phyloP scores from a whole-genome alignment of 2,113 vertebrate genomes.

The Melierax canorus region DNA sequence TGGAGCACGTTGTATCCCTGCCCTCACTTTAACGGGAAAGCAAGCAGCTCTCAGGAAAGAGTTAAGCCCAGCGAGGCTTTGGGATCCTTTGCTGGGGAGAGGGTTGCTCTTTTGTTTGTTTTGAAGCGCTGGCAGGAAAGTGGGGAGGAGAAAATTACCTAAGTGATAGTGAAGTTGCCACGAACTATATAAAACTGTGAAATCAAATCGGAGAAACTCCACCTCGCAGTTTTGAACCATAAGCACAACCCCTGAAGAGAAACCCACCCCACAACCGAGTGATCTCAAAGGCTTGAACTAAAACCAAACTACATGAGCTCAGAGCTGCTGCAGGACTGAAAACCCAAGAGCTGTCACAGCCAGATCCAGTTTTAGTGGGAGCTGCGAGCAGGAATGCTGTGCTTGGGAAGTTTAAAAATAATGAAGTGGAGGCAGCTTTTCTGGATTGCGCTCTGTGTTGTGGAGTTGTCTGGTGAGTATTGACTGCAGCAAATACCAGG shows the following conservation, averaged over 20 bases:
- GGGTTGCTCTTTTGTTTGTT: constrained; percentile 44
- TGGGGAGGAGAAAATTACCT: constrained; percentile 66
- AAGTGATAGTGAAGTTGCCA: constrained; percentile 60
- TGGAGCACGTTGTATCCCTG: neutral
- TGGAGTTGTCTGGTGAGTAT: constrained; percentile 69
- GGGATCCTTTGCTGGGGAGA: constrained; percentile 52
- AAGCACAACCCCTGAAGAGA: constrained; percentile 55
- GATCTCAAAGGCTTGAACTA: constrained; percentile 52
- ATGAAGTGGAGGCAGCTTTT: constrained; percentile 55
- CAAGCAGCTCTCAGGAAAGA: constrained; percentile 49
- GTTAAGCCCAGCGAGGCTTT: constrained; percentile 33
- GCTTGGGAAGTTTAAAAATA: neutral
- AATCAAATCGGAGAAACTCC: constrained; percentile 44
- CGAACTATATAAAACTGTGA: constrained; percentile 27
- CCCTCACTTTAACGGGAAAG: neutral
- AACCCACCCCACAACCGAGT: constrained; percentile 35
- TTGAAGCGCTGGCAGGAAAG: constrained; percentile 60
- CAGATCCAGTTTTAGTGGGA: neutral
- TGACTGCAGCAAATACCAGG: fast-evolving
- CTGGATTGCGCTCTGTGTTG: constrained; percentile 36
- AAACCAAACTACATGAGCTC: constrained; percentile 22
- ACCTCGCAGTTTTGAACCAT: constrained; percentile 27
- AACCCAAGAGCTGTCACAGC: neutral
- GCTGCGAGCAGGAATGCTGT: constrained; percentile 31
- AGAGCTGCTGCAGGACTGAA: constrained; percentile 24